Evolutionary conservation across 2,888 invertebrate species (phyloP), one percentile per base, ranked within the genome.

Genomic region (Apocheima hispidaria): DNA sequence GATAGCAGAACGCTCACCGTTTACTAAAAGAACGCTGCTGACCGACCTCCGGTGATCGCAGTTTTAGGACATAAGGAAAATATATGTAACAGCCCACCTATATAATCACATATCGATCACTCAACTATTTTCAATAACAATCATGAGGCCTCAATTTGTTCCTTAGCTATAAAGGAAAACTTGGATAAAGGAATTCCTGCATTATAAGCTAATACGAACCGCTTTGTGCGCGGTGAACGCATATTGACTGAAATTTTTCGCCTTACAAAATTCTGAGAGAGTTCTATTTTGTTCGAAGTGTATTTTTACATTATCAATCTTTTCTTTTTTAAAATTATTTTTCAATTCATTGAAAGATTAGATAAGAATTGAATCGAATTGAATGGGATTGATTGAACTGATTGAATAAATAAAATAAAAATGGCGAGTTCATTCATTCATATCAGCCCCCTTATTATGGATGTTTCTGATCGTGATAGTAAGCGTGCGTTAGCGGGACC

Each of bases 141-240:
- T 33, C 35, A 12, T 12, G 23, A 14, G 36, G 26, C 43, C 28
- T 38, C 38, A 7, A 36, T 16, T 46, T 33, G n/a, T 30, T 46
- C 46, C 18, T 43, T 28, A 12, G 20, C 36, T n/a, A 58, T 51
- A 51, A 58, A 58, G 36, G 53, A 40, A 59, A 59, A 53, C 26
- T 59, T 59, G 30, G 41, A 35, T 48, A 53, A 48, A 53, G 40
- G 38, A 48, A 59, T 59, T 52, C 48, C 40, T 23, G 48, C 48
- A 36, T 59, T 59, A 46, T 44, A 52, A 51, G 38, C 30, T 58
- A 52, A 58, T 51, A 52, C 51, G 51, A 41, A 30, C n/a, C 40
- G 38, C 52, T 59, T 52, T 48, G 52, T 52, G 46, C 28, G 43
- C 51, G 28, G 14, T 10, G 43, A 41, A 48, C 30, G 40, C 38